Percentiles rank a stretch among this genome's conserved stretches.
phyloP scores from a whole-genome alignment of 1,140 invertebrate species.

The Palaemon carinicauda region DNA sequence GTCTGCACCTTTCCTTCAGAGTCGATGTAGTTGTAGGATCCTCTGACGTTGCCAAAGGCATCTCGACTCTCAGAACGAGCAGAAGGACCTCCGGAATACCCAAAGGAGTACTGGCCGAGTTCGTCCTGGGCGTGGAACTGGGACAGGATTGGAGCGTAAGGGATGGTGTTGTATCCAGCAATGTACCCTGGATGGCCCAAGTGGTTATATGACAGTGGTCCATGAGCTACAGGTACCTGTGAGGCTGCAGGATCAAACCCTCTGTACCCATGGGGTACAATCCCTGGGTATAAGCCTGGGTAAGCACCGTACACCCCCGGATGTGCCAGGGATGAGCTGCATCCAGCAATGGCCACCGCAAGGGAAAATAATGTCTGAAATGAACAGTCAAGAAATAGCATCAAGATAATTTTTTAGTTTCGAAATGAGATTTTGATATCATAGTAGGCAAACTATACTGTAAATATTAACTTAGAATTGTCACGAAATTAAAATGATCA shows the following conservation, averaged over 20 bases:
- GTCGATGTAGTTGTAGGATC: conserved; percentile 45
- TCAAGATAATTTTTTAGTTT: too few species aligned
- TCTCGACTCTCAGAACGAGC: conserved; percentile 26
- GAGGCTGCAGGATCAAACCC: neutral
- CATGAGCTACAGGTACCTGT: neutral
- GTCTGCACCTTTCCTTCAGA: conserved; percentile 39
- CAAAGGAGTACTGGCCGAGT: conserved; percentile 42
- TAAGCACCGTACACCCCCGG: conserved; percentile 5
- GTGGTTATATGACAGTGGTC: neutral
- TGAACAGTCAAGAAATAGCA: too few species aligned
- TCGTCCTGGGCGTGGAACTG: conserved; percentile 45
- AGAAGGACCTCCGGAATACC: conserved; percentile 33
- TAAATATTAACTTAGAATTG: too few species aligned
- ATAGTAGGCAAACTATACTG: too few species aligned
- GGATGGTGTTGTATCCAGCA: neutral
- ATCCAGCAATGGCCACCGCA: neutral
- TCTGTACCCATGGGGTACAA: neutral
- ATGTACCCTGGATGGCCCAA: neutral
- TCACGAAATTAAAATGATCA: too few species aligned
- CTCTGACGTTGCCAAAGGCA: conserved; percentile 19
- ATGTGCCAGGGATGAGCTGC: neutral
- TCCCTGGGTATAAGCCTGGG: neutral
- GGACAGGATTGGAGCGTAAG: conserved; percentile 14
- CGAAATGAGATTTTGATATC: too few species aligned
- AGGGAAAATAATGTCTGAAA: too few species aligned